Percentiles rank a stretch among this genome's conserved stretches.
Evolutionary conservation across 2,888 invertebrate genomes (phyloP).

Genomic region (Strigamia transsilvanica): DNA sequence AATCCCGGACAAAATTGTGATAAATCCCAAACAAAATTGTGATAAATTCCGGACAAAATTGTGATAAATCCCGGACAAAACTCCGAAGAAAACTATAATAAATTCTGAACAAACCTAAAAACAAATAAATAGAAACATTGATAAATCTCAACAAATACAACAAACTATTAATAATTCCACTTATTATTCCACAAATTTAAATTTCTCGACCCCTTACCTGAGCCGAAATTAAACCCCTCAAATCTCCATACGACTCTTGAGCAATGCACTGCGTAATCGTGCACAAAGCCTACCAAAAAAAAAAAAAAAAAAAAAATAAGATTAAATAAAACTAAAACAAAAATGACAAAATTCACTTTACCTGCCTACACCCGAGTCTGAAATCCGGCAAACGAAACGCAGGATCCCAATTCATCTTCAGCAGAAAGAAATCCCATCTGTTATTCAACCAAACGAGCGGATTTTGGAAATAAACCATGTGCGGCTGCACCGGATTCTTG

Average conservation of each 20-base stretch:
- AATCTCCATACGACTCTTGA: not conserved
- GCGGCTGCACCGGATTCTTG: not conserved
- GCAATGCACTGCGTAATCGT: not conserved
- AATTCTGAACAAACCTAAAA: too few species aligned
- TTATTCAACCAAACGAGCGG: not conserved
- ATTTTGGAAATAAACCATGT: slow-evolving; percentile 29
- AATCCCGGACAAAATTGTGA: too few species aligned
- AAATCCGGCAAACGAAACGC: not conserved
- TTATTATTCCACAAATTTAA: not conserved
- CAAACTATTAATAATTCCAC: too few species aligned
- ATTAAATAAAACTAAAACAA: not conserved
- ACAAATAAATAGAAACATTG: too few species aligned
- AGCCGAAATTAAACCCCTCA: slow-evolving; percentile 2
- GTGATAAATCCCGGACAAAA: too few species aligned
- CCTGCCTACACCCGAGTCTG: not conserved
- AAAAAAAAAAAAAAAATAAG: not conserved
- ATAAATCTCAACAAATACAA: too few species aligned
- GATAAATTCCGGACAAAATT: too few species aligned
- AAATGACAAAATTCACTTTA: not conserved
- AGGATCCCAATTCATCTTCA: not conserved
- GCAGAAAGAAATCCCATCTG: slow-evolving; percentile 27
- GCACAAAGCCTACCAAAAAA: slow-evolving; percentile 5
- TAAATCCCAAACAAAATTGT: too few species aligned
- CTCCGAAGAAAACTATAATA: too few species aligned
- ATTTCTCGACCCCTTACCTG: not conserved